Percentiles rank a stretch among this genome's conserved stretches.
phyloP scores from a whole-genome alignment of 2,797 vertebrate species.

The Chaenodraco wilsoni region DNA sequence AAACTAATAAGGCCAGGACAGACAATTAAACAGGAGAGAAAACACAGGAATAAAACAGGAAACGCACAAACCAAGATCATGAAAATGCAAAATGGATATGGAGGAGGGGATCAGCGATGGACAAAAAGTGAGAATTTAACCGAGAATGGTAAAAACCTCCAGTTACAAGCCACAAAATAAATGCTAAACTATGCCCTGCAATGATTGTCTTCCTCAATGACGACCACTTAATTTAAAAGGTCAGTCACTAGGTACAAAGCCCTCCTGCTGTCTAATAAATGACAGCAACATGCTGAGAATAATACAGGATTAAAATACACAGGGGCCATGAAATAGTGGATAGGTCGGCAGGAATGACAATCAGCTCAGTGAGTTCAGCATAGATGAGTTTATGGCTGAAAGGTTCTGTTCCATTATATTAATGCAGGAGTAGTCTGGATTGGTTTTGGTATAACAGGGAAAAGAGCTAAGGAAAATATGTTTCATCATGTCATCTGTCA shows the following conservation, averaged over 20 bases:
- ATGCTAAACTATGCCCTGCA: neutral
- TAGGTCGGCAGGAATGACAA: conserved; percentile 29
- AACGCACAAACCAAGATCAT: too few relatives aligned
- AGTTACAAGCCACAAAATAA: neutral
- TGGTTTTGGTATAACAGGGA: neutral
- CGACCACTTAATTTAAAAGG: conserved; percentile 36
- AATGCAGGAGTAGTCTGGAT: conserved; percentile 1
- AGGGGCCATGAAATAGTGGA: neutral
- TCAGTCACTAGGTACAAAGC: neutral
- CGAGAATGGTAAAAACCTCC: too few relatives aligned
- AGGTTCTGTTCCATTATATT: conserved; percentile 26
- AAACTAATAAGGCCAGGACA: too few relatives aligned
- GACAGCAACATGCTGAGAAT: conserved; percentile 28
- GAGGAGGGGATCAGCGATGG: too few relatives aligned
- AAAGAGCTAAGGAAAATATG: neutral
- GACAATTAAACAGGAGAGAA: too few relatives aligned
- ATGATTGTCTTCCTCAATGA: conserved; percentile 31
- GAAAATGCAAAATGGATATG: too few relatives aligned
- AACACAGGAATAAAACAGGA: too few relatives aligned
- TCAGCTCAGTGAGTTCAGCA: conserved; percentile 43
- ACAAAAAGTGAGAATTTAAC: too few relatives aligned
- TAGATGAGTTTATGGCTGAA: conserved; percentile 24
- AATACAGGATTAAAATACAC: conserved; percentile 30
- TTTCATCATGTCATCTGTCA: neutral
- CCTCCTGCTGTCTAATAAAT: conserved; percentile 25